Evolutionary conservation across 2,888 invertebrate genomes (phyloP), one percentile per base, ranked within the genome.

Genomic region (Thereva unica): DNA sequence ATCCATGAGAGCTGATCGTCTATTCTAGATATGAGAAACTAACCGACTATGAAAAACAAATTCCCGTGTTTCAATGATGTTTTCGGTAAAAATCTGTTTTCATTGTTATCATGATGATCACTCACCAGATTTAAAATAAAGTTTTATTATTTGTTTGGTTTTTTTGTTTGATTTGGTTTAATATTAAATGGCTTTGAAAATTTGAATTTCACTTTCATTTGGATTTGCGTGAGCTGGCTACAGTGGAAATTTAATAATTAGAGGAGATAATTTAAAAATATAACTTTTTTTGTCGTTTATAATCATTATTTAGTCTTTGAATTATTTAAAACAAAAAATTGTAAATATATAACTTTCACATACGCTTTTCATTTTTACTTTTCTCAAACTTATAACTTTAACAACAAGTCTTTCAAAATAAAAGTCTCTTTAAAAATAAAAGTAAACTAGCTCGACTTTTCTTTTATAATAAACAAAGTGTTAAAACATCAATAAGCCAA

Each of bases 191-290:
- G 12, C 38, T 54, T 37, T 12, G 37, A 9, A 23, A 23, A 23
- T 37, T 35, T 40, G 12, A 65, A 71, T 67, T 73, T 73, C 71
- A 73, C 71, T 72, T 73, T 72, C 72, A 69, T 72, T 72, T 72
- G 61, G 72, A 67, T 72, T 70, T 73, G 70, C 71, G 71, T 70
- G 70, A 71, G 71, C 70, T 67, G 70, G 71, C 72, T 72, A 71
- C 71, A 71, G 69, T 71, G 68, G 70, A 61, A 61, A 50, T 49
- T 61, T 50, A 61, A 61, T 50, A 34, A 59, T 59, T 59, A 59
- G 41, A 61, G 61, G 61, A 34, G 12, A 61, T 50, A 59, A 56
- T 40, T 56, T 40, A 55, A 38, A 45, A 54, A 41, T 59, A 59
- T 35, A 55, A 8, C 34, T 50, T 61, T 49, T 8, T 49, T 10